Evolutionary conservation across 2,113 vertebrate species (phyloP), one percentile per base, ranked within the genome.

Genomic region (Phalacrocorax brasilianus): DNA sequence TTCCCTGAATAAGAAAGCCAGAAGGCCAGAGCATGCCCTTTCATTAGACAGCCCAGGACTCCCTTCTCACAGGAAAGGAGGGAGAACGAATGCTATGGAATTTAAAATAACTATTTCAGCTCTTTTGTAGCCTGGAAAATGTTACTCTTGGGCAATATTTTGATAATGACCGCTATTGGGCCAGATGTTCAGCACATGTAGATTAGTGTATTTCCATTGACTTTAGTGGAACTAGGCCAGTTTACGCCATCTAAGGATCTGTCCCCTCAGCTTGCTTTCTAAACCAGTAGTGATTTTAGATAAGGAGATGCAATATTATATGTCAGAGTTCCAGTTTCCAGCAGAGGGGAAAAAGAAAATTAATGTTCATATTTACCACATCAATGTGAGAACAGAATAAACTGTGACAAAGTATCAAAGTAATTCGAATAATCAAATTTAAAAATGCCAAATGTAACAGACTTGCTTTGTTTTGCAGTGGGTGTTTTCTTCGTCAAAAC

Each of bases 81-180:
- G 21, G 44, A 65, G 32, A 87, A 87, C 55, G 73, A 76, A 88
- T 73, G 40, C 66, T 76, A 33, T 65, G 53, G 77, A 93, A 80
- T 88, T 75, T 38, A 73, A 96, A 93, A 75, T 50, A 81, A 87
- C 45, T 55, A 59, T 94, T 96, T 89, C 70, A 53, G 44, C 63
- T 95, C 77, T 95, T 97, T 66, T 89, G 62, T 82, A 59, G 74
- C 62, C 75, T 67, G 30, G 75, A 91, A 94, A 93, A 96, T 49
- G 47, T 89, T 87, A 38, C 93, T 97, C 94, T 79, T 93, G 89
- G 89, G 94, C 84, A 80, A 59, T 97, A 87, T 91, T 79, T 38
- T 89, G 45, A 73, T 95, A 92, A 92, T 82, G 86, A 92, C 79
- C 58, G 20, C 84, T 89, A 47, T 59, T 81, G 86, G 70, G 66